These are phyloP conservation scores for Elmis aenea DNA, from an alignment of 2,888 invertebrate genomes.

Conservation along the genomic window DNA sequence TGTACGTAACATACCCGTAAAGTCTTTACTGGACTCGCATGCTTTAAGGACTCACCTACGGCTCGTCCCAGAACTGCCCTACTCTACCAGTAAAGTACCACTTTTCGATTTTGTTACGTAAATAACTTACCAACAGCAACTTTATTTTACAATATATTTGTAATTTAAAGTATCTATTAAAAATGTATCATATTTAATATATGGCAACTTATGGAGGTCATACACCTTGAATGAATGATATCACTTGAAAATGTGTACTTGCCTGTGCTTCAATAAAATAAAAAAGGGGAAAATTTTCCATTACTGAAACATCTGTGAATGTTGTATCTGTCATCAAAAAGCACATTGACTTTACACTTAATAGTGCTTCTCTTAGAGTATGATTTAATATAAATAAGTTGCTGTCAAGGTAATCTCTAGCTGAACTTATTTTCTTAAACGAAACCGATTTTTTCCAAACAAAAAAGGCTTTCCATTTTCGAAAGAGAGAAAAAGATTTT, in stretches of 20 bases:
- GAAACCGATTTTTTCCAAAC: slow-evolving; percentile 69
- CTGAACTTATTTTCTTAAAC: slow-evolving; percentile 60
- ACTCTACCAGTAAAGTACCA: too few relatives aligned
- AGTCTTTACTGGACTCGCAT: too few relatives aligned
- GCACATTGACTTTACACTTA: slow-evolving; percentile 66
- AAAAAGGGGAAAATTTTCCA: slow-evolving; percentile 55
- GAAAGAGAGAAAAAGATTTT: slow-evolving; percentile 62
- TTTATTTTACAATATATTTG: slow-evolving; percentile 3
- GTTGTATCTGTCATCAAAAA: slow-evolving; percentile 57
- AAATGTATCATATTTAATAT: too few relatives aligned
- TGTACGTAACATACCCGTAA: too few relatives aligned
- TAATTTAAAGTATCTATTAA: too few relatives aligned
- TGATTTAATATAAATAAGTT: slow-evolving; percentile 72
- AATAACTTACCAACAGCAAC: too few relatives aligned
- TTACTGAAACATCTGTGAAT: slow-evolving; percentile 54
- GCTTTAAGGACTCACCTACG: too few relatives aligned
- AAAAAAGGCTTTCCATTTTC: slow-evolving; percentile 75
- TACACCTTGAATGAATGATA: too few relatives aligned
- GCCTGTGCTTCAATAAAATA: slow-evolving; percentile 69
- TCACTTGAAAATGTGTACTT: slow-evolving; percentile 14
- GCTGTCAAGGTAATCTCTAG: slow-evolving; percentile 57
- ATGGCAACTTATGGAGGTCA: too few relatives aligned
- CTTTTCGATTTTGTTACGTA: too few relatives aligned
- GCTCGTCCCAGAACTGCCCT: too few relatives aligned
- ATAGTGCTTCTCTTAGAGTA: slow-evolving; percentile 64